Evolutionary conservation across 1,140 invertebrate genomes (phyloP).

Genomic region (Dolichoris vasculosae): DNA sequence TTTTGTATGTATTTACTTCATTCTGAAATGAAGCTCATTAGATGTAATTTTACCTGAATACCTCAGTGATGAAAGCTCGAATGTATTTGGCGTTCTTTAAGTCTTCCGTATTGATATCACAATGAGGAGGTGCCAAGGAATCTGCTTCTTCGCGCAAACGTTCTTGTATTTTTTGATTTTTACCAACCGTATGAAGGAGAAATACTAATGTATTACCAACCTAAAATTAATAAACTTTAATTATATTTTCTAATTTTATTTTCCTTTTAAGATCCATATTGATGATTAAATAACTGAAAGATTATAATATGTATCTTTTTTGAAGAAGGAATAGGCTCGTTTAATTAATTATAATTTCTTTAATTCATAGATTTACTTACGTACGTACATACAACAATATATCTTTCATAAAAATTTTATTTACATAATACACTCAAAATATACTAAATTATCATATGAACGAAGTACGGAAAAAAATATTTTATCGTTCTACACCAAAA

Average conservation of each 20-base stretch:
- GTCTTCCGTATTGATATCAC: conserved; percentile 77
- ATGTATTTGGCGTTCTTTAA: conserved; percentile 83
- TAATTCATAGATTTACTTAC: neutral
- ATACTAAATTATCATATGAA: neutral
- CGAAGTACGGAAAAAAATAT: neutral
- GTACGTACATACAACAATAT: too few species aligned
- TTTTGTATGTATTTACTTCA: neutral
- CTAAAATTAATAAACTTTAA: conserved; percentile 69
- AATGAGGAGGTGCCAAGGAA: conserved; percentile 76
- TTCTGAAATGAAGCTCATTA: conserved; percentile 1
- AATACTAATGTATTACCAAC: conserved; percentile 88
- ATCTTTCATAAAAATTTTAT: neutral
- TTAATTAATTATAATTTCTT: too few species aligned
- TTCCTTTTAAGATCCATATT: neutral
- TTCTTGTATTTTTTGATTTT: conserved; percentile 81
- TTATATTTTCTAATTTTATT: neutral
- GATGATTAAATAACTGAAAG: neutral
- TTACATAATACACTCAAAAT: neutral
- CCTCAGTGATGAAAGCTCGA: conserved; percentile 90
- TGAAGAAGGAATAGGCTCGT: too few species aligned
- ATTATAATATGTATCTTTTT: neutral
- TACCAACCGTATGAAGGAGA: conserved; percentile 84
- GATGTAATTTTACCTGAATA: conserved; percentile 77
- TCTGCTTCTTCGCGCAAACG: conserved; percentile 84
- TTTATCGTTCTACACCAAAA: neutral